A percentile compares a stretch with the other conserved stretches of the same genome.
Evolutionary conservation across 2,888 invertebrate genomes (phyloP).

Genomic region (Ischnus inquisitorius): DNA sequence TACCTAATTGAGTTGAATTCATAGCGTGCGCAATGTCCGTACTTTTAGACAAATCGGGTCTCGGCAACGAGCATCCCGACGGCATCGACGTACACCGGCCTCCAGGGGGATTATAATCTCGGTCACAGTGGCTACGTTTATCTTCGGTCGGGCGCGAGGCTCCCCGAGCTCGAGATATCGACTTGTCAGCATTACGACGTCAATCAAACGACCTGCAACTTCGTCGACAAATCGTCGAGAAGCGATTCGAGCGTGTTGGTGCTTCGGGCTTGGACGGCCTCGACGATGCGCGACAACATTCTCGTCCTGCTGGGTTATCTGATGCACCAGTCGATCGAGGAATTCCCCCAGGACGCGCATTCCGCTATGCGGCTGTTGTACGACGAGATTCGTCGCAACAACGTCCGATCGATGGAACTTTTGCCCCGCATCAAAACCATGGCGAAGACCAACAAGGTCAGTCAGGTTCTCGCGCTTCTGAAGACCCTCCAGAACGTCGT

Average conservation of each 20-base stretch:
- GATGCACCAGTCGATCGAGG: conserved; percentile 71
- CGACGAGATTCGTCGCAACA: conserved; percentile 70
- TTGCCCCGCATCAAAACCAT: conserved; percentile 66
- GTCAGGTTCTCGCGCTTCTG: conserved; percentile 66
- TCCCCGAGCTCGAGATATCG: conserved; percentile 62
- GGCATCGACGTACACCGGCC: conserved; percentile 60
- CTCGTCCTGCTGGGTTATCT: conserved; percentile 74
- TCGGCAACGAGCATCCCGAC: conserved; percentile 6
- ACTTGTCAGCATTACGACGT: conserved; percentile 71
- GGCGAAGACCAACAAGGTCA: conserved; percentile 37
- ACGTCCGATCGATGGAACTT: conserved; percentile 73
- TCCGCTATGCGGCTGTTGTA: conserved; percentile 72
- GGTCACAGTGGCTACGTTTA: conserved; percentile 68
- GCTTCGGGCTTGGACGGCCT: conserved; percentile 73
- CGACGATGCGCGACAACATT: conserved; percentile 75
- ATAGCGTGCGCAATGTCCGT: not conserved
- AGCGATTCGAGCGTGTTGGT: conserved; percentile 68
- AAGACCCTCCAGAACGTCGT: conserved; percentile 47
- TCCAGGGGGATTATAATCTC: conserved; percentile 63
- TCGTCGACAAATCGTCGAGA: conserved; percentile 63
- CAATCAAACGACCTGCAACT: conserved; percentile 72
- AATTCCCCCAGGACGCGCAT: conserved; percentile 68
- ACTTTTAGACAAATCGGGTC: conserved; percentile 46
- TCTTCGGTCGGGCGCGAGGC: conserved; percentile 44
- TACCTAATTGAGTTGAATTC: too few relatives aligned